Percentiles rank a stretch among this genome's conserved stretches.
These are phyloP conservation scores for Metopia argyrocephala DNA, from an alignment of 2,888 invertebrate genomes.

Conservation along the genomic window DNA sequence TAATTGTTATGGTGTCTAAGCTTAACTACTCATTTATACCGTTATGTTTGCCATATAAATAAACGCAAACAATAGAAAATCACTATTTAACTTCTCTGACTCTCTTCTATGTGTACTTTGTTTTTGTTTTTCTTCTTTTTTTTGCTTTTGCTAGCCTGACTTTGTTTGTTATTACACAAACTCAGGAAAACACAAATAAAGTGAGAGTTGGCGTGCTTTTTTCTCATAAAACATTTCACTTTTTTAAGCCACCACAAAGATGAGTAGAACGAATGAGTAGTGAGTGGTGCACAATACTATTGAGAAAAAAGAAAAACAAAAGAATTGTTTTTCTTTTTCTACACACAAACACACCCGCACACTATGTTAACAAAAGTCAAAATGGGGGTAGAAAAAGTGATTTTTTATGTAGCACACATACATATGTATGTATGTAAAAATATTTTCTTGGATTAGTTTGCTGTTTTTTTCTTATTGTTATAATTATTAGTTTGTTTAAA, in stretches of 20 bases:
- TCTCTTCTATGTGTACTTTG: constrained; percentile 18
- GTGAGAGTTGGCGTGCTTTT: constrained; percentile 52
- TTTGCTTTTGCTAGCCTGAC: constrained; percentile 3
- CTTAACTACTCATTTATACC: constrained; percentile 50
- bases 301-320: constrained; percentile 25
- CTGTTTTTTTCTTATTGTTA: no score
- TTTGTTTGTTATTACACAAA: constrained; percentile 4
- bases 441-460: no score
- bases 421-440: no score
- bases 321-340: not conserved
- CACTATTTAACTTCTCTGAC: constrained; percentile 8
- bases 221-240: constrained; percentile 23
- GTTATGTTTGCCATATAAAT: constrained; percentile 33
- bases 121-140: constrained; percentile 23
- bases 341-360: not conserved
- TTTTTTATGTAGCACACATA: no score
- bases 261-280: constrained; percentile 2
- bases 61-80: constrained; percentile 11
- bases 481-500: no score
- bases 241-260: not conserved
- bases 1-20: constrained; percentile 37
- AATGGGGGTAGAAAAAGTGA: not conserved
- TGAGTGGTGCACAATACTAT: not conserved
- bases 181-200: constrained; percentile 25
- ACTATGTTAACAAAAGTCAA: not conserved